phyloP scores from a whole-genome alignment of 2,113 vertebrate species.

The Prochilodus magdalenae region DNA sequence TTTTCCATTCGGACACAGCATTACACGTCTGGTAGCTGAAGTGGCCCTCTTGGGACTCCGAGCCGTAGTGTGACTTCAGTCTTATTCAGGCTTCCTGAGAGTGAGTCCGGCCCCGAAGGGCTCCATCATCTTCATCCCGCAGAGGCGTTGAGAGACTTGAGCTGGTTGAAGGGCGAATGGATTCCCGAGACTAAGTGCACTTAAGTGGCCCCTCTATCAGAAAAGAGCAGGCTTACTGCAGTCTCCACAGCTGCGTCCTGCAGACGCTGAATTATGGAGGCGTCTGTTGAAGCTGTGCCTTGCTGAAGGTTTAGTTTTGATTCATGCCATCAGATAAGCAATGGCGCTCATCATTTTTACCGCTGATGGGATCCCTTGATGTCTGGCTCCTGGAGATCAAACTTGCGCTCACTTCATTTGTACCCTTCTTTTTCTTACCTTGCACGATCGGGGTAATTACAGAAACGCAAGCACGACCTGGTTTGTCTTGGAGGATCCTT shows the following conservation, averaged over 20 bases:
- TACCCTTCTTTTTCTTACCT: neutral
- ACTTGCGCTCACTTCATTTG: constrained; percentile 18
- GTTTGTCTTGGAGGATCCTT: constrained; percentile 36
- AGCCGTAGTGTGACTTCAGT: constrained; percentile 23
- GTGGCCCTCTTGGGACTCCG: constrained; percentile 18
- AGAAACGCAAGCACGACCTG: neutral
- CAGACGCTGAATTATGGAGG: constrained; percentile 19
- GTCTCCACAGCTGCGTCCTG: neutral
- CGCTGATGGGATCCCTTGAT: constrained; percentile 33
- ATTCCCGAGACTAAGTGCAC: constrained; percentile 23
- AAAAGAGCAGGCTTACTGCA: constrained; percentile 22
- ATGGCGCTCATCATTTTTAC: constrained; percentile 34
- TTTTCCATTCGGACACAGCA: constrained; percentile 39
- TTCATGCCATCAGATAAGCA: constrained; percentile 49
- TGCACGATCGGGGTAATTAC: constrained; percentile 24
- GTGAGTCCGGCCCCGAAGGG: neutral
- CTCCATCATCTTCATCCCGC: neutral
- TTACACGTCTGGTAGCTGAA: constrained; percentile 40
- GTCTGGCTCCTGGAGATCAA: constrained; percentile 39
- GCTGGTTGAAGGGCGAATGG: constrained; percentile 17
- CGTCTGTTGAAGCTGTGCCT: constrained; percentile 22
- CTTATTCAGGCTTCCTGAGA: constrained; percentile 33
- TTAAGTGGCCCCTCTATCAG: constrained; percentile 34
- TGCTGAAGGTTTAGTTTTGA: constrained; percentile 33
- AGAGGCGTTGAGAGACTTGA: constrained; percentile 8